Conservation (phyloP, 2,888 invertebrate genomes). For the Saturnia pavonia region DNA sequence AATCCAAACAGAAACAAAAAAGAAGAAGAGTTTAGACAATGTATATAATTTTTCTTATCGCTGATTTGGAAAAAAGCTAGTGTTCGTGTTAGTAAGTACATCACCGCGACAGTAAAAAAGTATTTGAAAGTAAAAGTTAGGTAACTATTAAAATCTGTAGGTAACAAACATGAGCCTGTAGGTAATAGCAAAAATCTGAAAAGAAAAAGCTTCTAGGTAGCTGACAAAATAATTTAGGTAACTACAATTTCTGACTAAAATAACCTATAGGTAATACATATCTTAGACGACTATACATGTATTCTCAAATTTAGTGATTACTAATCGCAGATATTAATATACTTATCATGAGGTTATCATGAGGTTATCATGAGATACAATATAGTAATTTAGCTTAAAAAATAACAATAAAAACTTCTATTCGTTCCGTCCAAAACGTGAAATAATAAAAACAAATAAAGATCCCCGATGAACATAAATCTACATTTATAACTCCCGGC, state of each 20-base stretch:
- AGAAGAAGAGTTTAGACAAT: no score
- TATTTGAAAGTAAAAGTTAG: no score
- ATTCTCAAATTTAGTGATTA: neutral
- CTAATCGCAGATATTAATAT: neutral
- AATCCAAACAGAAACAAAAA: no score
- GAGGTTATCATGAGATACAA: no score
- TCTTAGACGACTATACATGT: neutral
- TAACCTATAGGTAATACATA: neutral
- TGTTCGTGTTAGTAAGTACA: no score
- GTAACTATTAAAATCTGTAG: neutral
- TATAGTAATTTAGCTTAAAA: neutral
- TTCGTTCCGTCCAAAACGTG: neutral
- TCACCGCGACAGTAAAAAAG: no score
- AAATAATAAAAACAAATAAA: constrained; percentile 11
- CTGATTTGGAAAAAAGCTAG: no score
- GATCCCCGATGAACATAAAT: constrained; percentile 1
- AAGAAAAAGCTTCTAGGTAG: neutral
- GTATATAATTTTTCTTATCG: no score
- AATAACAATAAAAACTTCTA: neutral
- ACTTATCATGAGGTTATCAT: no score
- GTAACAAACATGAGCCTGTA: neutral
- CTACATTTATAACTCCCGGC: constrained; percentile 13
- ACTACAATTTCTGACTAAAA: neutral
- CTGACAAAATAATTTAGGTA: neutral
- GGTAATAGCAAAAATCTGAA: neutral